Conservation (phyloP, 2,888 invertebrate species). For the Melanostoma mellinum region DNA sequence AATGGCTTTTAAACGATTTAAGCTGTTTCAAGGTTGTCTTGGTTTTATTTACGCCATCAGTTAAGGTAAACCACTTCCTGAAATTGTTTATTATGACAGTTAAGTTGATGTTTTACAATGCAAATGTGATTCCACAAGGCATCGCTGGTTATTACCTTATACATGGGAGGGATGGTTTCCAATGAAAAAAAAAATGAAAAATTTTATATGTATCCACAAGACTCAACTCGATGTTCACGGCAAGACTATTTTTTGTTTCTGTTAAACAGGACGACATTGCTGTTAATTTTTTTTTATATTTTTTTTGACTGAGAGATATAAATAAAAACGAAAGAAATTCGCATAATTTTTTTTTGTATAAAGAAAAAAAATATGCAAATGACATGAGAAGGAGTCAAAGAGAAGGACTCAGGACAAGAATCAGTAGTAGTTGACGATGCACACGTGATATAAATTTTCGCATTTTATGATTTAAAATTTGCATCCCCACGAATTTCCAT, state of each 20-base stretch:
- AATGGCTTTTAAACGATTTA: conserved; percentile 71
- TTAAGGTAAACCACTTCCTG: conserved; percentile 73
- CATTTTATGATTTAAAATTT: conserved; percentile 72
- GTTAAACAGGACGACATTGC: conserved; percentile 37
- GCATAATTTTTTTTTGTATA: conserved; percentile 43
- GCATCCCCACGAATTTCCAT: conserved; percentile 70
- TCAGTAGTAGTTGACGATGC: conserved; percentile 67
- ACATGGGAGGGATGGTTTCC: conserved; percentile 27
- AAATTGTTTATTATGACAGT: conserved; percentile 71
- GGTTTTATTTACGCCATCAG: conserved; percentile 68
- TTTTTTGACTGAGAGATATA: conserved; percentile 25
- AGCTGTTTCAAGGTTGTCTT: conserved; percentile 64
- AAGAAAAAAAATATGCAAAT: conserved; percentile 52
- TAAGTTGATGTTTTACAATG: conserved; percentile 72
- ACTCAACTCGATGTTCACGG: conserved; percentile 20
- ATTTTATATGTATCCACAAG: background rate
- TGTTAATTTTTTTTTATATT: conserved; percentile 44
- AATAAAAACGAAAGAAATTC: conserved; percentile 44
- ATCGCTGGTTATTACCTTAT: conserved; percentile 52
- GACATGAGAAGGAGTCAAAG: conserved; percentile 25
- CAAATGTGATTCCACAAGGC: conserved; percentile 65
- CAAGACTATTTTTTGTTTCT: conserved; percentile 15
- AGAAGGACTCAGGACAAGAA: conserved; percentile 9
- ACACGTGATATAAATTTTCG: conserved; percentile 70
- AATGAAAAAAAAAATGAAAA: conserved; percentile 27